phyloP scores from a whole-genome alignment of 2,113 vertebrate genomes.

The Pongo abelii region DNA sequence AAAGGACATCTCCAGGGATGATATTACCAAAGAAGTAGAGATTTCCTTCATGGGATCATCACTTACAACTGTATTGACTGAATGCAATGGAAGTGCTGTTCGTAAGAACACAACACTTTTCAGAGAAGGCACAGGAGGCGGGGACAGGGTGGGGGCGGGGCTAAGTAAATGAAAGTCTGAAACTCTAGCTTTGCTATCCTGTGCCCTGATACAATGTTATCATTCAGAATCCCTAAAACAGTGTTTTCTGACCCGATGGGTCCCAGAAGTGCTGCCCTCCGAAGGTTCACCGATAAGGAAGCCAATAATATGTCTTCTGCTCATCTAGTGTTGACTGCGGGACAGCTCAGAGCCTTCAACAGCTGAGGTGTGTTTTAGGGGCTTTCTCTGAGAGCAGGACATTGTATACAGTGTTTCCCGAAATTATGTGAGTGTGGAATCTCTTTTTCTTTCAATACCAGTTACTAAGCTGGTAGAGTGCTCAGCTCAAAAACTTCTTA shows the following conservation, averaged over 20 bases:
- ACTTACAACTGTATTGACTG: not conserved
- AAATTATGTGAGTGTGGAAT: not conserved
- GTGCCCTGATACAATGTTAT: not conserved
- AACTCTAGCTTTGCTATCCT: not conserved
- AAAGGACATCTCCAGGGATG: not conserved
- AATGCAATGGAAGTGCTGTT: not conserved
- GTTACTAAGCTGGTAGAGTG: not conserved
- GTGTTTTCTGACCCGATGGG: not conserved
- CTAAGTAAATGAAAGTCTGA: not conserved
- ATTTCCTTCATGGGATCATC: not conserved
- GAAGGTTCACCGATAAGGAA: not conserved
- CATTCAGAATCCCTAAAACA: not conserved
- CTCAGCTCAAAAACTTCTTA: not conserved
- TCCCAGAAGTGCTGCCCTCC: not conserved
- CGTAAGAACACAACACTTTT: not conserved
- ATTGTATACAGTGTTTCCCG: not conserved
- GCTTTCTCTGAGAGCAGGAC: not conserved
- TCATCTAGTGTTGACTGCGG: not conserved
- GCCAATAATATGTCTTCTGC: not conserved
- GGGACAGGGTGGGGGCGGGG: accelerated
- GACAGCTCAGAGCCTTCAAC: not conserved
- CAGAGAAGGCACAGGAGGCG: not conserved
- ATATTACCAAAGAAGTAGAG: not conserved
- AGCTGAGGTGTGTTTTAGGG: not conserved
- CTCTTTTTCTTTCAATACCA: not conserved